Evolutionary conservation across 2,113 vertebrate species (phyloP), one percentile per base, ranked within the genome.

Genomic region (Girardinichthys multiradiatus): DNA sequence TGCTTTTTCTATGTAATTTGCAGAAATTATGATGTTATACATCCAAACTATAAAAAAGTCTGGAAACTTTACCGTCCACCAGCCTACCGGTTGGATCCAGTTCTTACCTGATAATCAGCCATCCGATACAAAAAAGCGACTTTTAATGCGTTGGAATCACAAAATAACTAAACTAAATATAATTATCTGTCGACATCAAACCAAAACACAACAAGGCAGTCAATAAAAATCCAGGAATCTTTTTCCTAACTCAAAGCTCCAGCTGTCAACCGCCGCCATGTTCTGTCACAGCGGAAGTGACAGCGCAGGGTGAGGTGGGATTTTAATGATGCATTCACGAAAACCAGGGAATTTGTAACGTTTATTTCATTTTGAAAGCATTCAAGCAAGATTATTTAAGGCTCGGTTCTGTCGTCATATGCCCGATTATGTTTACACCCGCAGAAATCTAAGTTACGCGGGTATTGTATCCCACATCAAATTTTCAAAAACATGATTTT

Each of bases 211-310:
- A 33, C 31, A 9, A 19, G 12, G 8, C 13, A 1, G 14, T 2
- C 31, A 4, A 57, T 4, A 21, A 2, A 10, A 57, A n/a, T 26
- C 12, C 48, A 15, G 12, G 21, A 4, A n/a, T 3, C 11, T 8
- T 1, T 29, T 3, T 35, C 19, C 48, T 24, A 2, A 51, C 29
- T 51, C 29, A 0, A 24, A 58, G 29, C 33, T 37, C 29, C 2
- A 21, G 1, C 54, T 48, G 29, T 61, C 62, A 42, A 57, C 72
- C 4, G 70, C 69, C 64, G 89, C 89, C 91, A 91, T 91, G 69
- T 83, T 81, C 75, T 30, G 30, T 42, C 57, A 17, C 79, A 29
- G 78, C 83, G 85, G 86, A 88, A 76, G 21, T 39, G 45, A 35
- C 35, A 60, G 21, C 13, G 51, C 10, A 13, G 12, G 35, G 45